A percentile compares a stretch with the other conserved stretches of the same genome.
phyloP scores from a whole-genome alignment of 2,797 vertebrate genomes.

The Pitangus sulphuratus region DNA sequence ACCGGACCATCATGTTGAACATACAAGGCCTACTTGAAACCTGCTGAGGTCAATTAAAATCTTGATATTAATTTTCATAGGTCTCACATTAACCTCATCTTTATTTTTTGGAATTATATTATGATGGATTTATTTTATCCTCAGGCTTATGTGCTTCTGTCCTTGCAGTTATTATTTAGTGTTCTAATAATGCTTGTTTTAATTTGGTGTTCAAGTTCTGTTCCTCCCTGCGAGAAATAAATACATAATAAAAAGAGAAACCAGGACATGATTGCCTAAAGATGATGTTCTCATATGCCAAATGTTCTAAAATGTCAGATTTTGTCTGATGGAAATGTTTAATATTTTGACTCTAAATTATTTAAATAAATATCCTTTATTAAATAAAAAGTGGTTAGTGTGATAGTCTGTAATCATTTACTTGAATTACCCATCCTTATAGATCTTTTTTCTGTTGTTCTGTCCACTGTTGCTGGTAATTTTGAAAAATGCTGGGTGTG shows the following conservation, averaged over 20 bases:
- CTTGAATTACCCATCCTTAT: neutral
- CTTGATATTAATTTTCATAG: conserved; percentile 14
- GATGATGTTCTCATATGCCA: neutral
- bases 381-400: neutral
- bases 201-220: neutral
- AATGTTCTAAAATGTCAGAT: neutral
- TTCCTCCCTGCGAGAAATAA: neutral
- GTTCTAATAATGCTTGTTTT: neutral
- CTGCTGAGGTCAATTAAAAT: conserved; percentile 37
- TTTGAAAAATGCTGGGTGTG: neutral
- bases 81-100: neutral
- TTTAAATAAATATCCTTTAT: conserved; percentile 3
- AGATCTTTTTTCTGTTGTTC: neutral
- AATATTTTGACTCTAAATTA: neutral
- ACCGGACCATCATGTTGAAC: neutral
- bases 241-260: neutral
- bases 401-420: neutral
- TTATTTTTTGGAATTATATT: conserved; percentile 9
- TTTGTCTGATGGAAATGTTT: neutral
- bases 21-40: neutral
- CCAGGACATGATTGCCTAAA: neutral
- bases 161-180: neutral
- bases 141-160: neutral
- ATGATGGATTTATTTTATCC: neutral
- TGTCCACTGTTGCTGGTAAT: neutral